Conservation (phyloP, 2,888 invertebrate species). For the Ichneumoninae sp. region DNA sequence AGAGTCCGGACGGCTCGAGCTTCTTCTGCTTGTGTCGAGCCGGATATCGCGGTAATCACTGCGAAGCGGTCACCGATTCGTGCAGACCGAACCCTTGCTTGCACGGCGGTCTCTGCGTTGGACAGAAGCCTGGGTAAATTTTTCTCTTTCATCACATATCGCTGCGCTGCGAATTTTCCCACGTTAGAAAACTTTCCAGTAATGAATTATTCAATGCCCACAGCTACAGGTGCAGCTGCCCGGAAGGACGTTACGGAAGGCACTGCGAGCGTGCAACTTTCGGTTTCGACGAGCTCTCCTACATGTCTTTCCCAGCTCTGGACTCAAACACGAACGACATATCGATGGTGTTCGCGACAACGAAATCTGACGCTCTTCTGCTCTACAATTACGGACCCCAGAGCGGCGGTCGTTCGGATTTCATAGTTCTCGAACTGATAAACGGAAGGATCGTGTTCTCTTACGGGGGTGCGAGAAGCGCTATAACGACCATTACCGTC, state of each 20-base stretch:
- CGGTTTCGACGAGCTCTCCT: conserved; percentile 95
- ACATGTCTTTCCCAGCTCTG: conserved; percentile 94
- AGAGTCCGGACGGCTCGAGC: conserved; percentile 93
- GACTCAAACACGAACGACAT: conserved; percentile 96
- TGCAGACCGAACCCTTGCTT: conserved; percentile 97
- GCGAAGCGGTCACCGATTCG: conserved; percentile 94
- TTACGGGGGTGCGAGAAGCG: conserved; percentile 95
- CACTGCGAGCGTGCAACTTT: conserved; percentile 96
- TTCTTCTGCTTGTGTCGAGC: conserved; percentile 97
- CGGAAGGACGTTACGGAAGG: conserved; percentile 94
- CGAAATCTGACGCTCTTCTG: conserved; percentile 93
- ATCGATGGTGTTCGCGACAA: conserved; percentile 95
- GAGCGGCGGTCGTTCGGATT: conserved; percentile 95
- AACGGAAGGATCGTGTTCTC: conserved; percentile 94
- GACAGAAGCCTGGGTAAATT: conserved; percentile 93
- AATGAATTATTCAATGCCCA: conserved; percentile 17
- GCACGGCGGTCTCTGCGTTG: conserved; percentile 94
- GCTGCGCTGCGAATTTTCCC: background rate
- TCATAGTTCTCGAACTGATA: conserved; percentile 95
- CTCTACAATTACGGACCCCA: conserved; percentile 96
- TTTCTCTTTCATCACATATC: background rate
- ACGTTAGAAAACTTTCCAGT: background rate
- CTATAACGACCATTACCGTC: conserved; percentile 92
- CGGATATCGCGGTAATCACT: conserved; percentile 95
- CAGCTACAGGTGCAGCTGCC: conserved; percentile 88